Conservation (phyloP, 2,113 vertebrate species). For the Halcyon senegalensis region DNA sequence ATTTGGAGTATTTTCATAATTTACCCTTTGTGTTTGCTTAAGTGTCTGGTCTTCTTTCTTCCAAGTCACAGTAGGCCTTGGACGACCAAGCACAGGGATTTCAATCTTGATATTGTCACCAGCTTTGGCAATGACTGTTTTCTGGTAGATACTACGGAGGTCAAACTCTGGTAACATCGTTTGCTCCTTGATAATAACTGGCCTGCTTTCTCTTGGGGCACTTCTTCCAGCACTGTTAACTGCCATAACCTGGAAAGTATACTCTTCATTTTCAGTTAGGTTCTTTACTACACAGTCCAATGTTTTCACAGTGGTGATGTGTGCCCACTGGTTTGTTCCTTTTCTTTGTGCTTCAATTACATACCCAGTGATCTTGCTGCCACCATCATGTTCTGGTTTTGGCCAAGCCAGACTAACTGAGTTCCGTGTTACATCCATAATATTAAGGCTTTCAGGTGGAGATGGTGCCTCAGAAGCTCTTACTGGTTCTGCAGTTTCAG, state of each 20-base stretch:
- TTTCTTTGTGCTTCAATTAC: conserved; percentile 96
- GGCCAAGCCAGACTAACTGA: conserved; percentile 93
- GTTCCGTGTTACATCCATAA: conserved; percentile 91
- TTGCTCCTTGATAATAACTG: conserved; percentile 89
- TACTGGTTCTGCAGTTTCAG: conserved; percentile 91
- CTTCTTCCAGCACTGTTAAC: conserved; percentile 95
- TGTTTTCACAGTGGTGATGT: conserved; percentile 89
- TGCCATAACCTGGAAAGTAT: conserved; percentile 95
- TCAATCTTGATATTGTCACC: conserved; percentile 96
- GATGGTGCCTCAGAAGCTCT: conserved; percentile 92
- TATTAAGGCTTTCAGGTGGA: conserved; percentile 90
- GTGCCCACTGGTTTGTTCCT: conserved; percentile 92
- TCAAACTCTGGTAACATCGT: conserved; percentile 92
- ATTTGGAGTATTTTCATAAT: conserved; percentile 87
- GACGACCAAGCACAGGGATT: conserved; percentile 93
- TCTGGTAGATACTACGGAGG: conserved; percentile 90
- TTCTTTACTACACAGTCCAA: conserved; percentile 91
- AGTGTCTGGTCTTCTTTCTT: conserved; percentile 89
- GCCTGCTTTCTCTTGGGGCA: conserved; percentile 89
- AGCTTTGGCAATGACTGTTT: conserved; percentile 93
- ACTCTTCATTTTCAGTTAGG: conserved; percentile 95
- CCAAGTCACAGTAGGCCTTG: conserved; percentile 92
- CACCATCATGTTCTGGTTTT: conserved; percentile 94
- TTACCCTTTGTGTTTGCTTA: conserved; percentile 90
- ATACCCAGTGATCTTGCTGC: conserved; percentile 94